phyloP scores from a whole-genome alignment of 2,113 vertebrate genomes.

The Physeter macrocephalus region DNA sequence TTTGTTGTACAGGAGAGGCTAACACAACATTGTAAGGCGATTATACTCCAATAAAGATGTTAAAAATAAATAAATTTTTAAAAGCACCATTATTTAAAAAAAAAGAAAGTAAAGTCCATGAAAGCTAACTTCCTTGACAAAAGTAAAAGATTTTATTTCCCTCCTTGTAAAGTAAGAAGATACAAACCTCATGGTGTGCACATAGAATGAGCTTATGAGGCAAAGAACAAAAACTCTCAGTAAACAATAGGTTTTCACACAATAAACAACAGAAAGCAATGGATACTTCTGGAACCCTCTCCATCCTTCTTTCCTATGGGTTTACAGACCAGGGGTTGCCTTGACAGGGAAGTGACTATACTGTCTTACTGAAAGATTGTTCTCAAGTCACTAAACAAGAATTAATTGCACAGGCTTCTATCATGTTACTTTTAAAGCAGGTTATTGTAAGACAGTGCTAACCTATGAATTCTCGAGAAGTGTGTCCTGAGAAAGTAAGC shows the following conservation, averaged over 20 bases:
- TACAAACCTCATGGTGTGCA: neutral
- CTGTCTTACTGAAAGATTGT: neutral
- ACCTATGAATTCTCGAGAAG: constrained; percentile 27
- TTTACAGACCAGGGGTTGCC: neutral
- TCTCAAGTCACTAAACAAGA: neutral
- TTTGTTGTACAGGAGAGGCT: no score
- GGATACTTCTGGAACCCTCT: neutral
- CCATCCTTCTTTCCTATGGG: neutral
- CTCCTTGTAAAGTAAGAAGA: neutral
- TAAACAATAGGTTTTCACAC: neutral
- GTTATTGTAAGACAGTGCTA: neutral
- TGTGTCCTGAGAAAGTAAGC: constrained; percentile 49
- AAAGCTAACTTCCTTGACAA: neutral
- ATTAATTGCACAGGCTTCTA: neutral
- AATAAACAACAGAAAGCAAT: neutral
- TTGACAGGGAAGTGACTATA: neutral
- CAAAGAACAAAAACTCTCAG: neutral
- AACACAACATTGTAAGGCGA: no score
- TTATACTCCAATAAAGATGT: no score
- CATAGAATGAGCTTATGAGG: neutral
- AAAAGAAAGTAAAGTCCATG: neutral
- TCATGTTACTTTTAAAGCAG: neutral
- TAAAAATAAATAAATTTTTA: no score
- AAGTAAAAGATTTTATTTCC: neutral
- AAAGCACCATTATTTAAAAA: no score